Percentiles rank a stretch among this genome's conserved stretches.
phyloP scores from a whole-genome alignment of 2,113 vertebrate genomes.

The Aptenodytes patagonicus region DNA sequence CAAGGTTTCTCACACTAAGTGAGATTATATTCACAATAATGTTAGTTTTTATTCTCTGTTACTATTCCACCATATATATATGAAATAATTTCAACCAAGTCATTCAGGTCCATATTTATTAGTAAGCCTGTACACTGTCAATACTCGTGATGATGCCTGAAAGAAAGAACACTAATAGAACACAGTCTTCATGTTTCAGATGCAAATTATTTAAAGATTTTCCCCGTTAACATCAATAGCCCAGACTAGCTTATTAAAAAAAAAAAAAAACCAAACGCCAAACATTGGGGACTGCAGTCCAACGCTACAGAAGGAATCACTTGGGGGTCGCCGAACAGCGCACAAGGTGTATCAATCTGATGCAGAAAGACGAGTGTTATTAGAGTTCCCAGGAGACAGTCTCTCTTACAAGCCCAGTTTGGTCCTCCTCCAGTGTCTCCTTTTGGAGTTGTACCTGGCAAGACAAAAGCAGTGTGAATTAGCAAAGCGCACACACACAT shows the following conservation, averaged over 20 bases:
- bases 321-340: rapidly evolving
- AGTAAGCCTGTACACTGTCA: not conserved
- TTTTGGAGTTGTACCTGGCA: constrained; percentile 97
- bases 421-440: constrained; percentile 98
- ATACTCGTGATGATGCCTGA: not conserved
- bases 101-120: constrained; percentile 49
- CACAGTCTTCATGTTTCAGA: constrained; percentile 49
- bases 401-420: constrained; percentile 90
- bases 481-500: not conserved
- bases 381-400: not conserved
- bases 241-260: not conserved
- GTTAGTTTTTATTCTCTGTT: not conserved
- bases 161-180: constrained; percentile 28
- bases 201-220: not conserved
- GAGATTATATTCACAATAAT: not conserved
- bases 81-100: not conserved
- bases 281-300: not conserved
- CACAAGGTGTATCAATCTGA: not conserved
- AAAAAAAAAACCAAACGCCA: too few species aligned
- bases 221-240: not conserved
- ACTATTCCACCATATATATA: not conserved
- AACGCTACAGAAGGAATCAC: not conserved
- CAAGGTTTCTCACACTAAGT: not conserved
- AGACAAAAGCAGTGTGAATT: constrained; percentile 12
- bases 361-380: not conserved